Conservation (phyloP, 2,888 invertebrate genomes). For the Dicyrtoma fusca region DNA sequence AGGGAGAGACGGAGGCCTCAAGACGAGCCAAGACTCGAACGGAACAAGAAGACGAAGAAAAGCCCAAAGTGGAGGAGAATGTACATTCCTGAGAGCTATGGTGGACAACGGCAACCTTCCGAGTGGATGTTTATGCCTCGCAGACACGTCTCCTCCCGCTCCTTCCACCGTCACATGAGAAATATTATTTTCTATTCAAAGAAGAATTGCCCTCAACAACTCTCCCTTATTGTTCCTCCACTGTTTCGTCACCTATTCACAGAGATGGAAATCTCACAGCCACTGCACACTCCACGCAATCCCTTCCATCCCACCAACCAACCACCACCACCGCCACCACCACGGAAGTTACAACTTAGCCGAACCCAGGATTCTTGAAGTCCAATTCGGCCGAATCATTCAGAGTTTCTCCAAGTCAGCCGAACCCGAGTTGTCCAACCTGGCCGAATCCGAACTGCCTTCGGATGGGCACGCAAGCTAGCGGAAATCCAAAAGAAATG, state of each 20-base stretch:
- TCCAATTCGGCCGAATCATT: no score
- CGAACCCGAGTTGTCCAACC: no score
- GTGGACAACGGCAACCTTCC: constrained; percentile 33
- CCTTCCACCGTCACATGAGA: constrained; percentile 42
- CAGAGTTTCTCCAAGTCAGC: no score
- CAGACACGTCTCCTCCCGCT: constrained; percentile 47
- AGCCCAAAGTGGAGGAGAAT: constrained; percentile 34
- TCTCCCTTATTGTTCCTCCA: constrained; percentile 44
- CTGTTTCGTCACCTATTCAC: constrained; percentile 44
- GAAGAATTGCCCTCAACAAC: constrained; percentile 51
- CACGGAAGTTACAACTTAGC: no score
- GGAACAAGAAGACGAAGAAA: constrained; percentile 31
- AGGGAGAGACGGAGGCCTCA: no score
- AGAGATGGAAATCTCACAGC: neutral
- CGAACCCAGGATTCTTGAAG: no score
- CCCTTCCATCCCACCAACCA: neutral
- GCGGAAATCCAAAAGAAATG: no score
- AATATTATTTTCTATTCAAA: constrained; percentile 44
- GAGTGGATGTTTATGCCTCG: constrained; percentile 45
- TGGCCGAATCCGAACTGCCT: no score
- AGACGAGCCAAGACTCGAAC: constrained; percentile 11
- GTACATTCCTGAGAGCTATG: constrained; percentile 38
- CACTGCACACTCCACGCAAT: neutral
- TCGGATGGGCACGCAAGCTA: no score
- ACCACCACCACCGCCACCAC: neutral